phyloP scores from a whole-genome alignment of 2,113 vertebrate genomes.

The Coregonus clupeaformis region DNA sequence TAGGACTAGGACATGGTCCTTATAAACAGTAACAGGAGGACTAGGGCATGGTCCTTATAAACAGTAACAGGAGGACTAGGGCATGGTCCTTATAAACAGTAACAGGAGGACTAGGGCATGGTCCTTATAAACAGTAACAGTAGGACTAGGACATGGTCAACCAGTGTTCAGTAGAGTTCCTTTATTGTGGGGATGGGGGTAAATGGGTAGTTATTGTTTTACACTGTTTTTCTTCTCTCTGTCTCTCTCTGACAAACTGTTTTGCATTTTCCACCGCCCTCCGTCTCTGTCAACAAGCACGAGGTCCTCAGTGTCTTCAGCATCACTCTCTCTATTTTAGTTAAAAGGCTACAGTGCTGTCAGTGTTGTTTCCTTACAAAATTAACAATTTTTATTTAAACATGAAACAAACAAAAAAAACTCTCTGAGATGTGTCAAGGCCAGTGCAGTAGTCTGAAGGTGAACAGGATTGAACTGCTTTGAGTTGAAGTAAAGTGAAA shows the following conservation, averaged over 20 bases:
- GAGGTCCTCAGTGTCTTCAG: neutral
- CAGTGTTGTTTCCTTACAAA: too few relatives aligned
- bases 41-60: neutral
- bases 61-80: neutral
- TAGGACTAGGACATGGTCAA: slow-evolving; percentile 11
- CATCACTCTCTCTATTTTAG: neutral
- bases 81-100: too few relatives aligned
- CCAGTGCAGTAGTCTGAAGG: neutral
- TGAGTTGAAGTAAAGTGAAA: neutral
- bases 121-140: too few relatives aligned
- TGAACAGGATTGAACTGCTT: neutral
- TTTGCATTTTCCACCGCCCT: slow-evolving; percentile 32
- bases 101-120: too few relatives aligned
- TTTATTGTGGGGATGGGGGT: neutral
- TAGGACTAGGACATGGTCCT: slow-evolving; percentile 5
- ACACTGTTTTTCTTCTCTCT: slow-evolving; percentile 47
- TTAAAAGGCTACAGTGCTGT: neutral
- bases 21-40: neutral
- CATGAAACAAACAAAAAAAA: too few relatives aligned
- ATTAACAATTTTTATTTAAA: too few relatives aligned
- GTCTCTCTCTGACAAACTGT: neutral
- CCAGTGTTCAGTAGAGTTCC: slow-evolving; percentile 7
- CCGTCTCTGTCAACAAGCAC: slow-evolving; percentile 12
- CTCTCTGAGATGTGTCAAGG: neutral
- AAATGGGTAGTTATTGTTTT: slow-evolving; percentile 6